Evolutionary conservation across 2,888 invertebrate genomes (phyloP).

Genomic region (Liodrosophila aerea): DNA sequence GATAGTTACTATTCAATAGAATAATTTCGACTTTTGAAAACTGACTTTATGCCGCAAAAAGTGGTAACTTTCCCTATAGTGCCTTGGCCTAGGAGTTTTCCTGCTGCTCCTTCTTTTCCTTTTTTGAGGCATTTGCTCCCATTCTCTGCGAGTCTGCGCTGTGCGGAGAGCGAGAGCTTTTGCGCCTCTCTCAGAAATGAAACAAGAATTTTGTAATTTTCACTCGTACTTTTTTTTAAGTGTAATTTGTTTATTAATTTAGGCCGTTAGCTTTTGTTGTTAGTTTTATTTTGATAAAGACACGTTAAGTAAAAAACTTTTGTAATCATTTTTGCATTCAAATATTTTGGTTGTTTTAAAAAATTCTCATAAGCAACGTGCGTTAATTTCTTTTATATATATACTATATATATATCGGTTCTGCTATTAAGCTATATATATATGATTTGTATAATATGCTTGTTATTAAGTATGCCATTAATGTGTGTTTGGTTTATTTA

Average conservation of each 20-base stretch:
- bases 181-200: slow-evolving; percentile 30
- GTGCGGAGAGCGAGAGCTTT: slow-evolving; percentile 16
- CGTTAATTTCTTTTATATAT: slow-evolving; percentile 34
- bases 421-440: slow-evolving; percentile 71
- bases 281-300: slow-evolving; percentile 74
- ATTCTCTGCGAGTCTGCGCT: slow-evolving; percentile 21
- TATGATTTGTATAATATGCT: slow-evolving; percentile 35
- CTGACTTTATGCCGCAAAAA: no score
- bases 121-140: not conserved
- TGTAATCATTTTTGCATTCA: slow-evolving; percentile 64
- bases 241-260: slow-evolving; percentile 69
- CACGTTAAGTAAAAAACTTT: slow-evolving; percentile 71
- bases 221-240: slow-evolving; percentile 31
- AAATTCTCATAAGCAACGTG: slow-evolving; percentile 76
- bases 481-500: slow-evolving; percentile 17
- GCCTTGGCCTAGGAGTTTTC: no score
- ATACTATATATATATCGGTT: slow-evolving; percentile 49
- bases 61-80: no score
- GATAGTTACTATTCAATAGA: no score
- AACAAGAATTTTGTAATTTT: slow-evolving; percentile 47
- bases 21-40: no score
- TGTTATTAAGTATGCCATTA: slow-evolving; percentile 35
- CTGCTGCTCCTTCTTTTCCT: slow-evolving; percentile 6
- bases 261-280: slow-evolving; percentile 51
- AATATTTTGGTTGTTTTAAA: slow-evolving; percentile 64